phyloP scores from a whole-genome alignment of 2,888 invertebrate genomes.

The Lasioglossum lativentre region DNA sequence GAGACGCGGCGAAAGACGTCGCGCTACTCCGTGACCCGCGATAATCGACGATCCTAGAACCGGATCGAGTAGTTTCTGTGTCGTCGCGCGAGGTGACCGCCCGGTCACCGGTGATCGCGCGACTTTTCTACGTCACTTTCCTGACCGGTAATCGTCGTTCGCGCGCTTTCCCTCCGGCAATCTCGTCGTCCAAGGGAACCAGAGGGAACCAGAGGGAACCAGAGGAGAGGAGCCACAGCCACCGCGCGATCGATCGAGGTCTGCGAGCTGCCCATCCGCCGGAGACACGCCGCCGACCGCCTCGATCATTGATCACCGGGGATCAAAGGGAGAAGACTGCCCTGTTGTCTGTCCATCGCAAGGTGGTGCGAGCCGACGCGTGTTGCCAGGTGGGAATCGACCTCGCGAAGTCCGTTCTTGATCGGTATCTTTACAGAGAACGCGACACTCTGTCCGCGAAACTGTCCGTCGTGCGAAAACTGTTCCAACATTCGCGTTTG shows the following conservation, averaged over 20 bases:
- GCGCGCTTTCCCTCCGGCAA: not conserved
- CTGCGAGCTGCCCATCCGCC: not conserved
- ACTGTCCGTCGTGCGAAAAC: not conserved
- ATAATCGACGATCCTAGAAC: not conserved
- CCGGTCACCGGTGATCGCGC: not conserved
- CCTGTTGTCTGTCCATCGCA: not conserved
- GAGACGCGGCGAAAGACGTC: not conserved
- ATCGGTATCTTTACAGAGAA: no score
- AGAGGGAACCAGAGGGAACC: constrained; percentile 5
- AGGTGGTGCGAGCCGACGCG: not conserved
- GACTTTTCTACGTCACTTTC: not conserved
- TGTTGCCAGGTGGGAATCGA: not conserved
- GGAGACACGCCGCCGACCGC: constrained; percentile 7
- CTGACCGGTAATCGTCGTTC: not conserved
- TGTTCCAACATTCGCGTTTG: no score
- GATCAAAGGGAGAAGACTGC: not conserved
- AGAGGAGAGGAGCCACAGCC: constrained; percentile 1
- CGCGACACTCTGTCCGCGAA: no score
- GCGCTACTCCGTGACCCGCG: not conserved
- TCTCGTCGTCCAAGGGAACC: not conserved
- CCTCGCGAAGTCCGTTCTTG: not conserved
- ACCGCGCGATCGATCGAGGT: constrained; percentile 11
- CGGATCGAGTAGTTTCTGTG: not conserved
- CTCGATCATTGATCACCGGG: not conserved
- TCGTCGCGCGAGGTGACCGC: not conserved